Percentiles rank a stretch among this genome's conserved stretches.
Conservation (phyloP, 2,888 invertebrate species). For the Epicampocera succincta region DNA sequence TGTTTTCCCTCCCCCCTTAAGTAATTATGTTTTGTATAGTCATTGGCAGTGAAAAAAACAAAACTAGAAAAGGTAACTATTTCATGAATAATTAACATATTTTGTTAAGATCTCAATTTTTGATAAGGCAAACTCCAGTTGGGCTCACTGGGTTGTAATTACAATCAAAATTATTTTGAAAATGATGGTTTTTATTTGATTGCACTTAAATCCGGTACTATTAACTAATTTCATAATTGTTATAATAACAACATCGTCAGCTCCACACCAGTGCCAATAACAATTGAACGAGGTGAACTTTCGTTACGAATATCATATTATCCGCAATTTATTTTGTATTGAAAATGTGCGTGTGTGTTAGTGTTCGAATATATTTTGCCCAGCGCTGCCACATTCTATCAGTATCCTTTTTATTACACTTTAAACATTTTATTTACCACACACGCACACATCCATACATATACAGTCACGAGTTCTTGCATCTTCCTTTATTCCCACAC, state of each 20-base stretch:
- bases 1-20: constrained; percentile 51
- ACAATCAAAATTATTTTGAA: constrained; percentile 44
- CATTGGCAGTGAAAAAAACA: constrained; percentile 42
- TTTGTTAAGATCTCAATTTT: constrained; percentile 44
- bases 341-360: background rate
- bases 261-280: constrained; percentile 26
- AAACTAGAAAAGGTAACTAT: constrained; percentile 32
- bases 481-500: constrained; percentile 45
- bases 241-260: background rate
- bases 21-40: constrained; percentile 57
- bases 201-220: constrained; percentile 28
- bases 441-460: background rate
- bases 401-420: constrained; percentile 11
- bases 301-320: constrained; percentile 39
- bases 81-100: constrained; percentile 47
- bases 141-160: no score
- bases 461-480: constrained; percentile 15
- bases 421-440: background rate
- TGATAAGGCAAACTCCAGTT: constrained; percentile 52
- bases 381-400: background rate
- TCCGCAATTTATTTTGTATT: constrained; percentile 64
- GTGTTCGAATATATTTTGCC: background rate
- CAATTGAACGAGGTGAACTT: constrained; percentile 25
- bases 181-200: constrained; percentile 30
- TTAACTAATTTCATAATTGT: constrained; percentile 54